Evolutionary conservation across 1,140 invertebrate species (phyloP).

Genomic region (Diabrotica undecimpunctata): DNA sequence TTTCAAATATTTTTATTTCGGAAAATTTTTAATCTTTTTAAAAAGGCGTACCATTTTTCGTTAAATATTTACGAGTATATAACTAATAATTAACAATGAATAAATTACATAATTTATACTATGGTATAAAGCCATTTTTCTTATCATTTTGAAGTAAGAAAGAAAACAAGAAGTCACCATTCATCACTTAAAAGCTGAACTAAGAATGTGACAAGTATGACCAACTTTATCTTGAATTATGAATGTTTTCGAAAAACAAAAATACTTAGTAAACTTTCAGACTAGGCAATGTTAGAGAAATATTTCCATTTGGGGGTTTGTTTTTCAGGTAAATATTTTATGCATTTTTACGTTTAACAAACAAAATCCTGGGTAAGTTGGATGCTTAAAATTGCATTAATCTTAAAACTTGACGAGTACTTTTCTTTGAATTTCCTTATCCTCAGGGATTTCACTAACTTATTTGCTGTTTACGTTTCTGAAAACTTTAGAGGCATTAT

Average conservation of each 20-base stretch:
- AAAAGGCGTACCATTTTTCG: no score
- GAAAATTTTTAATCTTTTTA: no score
- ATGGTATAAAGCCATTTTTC: no score
- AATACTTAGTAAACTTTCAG: background rate
- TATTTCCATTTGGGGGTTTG: background rate
- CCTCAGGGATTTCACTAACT: background rate
- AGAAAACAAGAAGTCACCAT: no score
- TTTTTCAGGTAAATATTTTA: background rate
- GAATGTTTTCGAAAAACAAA: background rate
- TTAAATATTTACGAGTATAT: no score
- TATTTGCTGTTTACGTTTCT: conserved; percentile 1
- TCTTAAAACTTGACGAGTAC: background rate
- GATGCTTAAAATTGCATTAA: conserved; percentile 2
- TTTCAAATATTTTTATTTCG: no score
- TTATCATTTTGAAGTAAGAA: no score
- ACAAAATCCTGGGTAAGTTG: background rate
- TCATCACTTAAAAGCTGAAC: no score
- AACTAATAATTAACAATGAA: no score
- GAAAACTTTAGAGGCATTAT: conserved; percentile 1
- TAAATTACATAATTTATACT: no score
- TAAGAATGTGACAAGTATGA: background rate
- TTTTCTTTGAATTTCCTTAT: background rate
- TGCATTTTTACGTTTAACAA: conserved; percentile 2
- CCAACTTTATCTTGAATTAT: background rate
- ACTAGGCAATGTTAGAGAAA: background rate